Evolutionary conservation across 2,113 vertebrate genomes (phyloP).

Genomic region (Platichthys flesus): DNA sequence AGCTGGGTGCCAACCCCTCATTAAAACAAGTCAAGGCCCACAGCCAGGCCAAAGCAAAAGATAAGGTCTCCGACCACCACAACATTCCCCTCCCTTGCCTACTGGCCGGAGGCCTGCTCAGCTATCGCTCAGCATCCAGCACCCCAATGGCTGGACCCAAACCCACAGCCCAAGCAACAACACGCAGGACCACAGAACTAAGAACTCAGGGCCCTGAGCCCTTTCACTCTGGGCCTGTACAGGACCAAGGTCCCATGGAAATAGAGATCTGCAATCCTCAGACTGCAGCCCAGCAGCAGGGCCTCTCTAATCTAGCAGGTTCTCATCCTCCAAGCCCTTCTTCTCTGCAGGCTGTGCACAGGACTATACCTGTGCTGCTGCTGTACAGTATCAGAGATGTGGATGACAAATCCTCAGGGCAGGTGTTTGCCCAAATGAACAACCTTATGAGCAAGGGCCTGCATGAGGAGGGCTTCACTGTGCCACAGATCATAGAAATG

Average conservation of each 20-base stretch:
- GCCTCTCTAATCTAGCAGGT: slow-evolving; percentile 84
- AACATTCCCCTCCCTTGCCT: slow-evolving; percentile 99
- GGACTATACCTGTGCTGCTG: slow-evolving; percentile 95
- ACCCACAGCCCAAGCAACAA: slow-evolving; percentile 65
- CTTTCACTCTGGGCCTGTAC: slow-evolving; percentile 76
- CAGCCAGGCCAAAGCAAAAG: slow-evolving; percentile 90
- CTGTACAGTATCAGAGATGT: slow-evolving; percentile 98
- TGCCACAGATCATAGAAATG: slow-evolving; percentile 99
- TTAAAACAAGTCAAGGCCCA: slow-evolving; percentile 88
- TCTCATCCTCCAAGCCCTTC: slow-evolving; percentile 77
- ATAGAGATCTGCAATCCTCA: slow-evolving; percentile 92
- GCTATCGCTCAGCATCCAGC: slow-evolving; percentile 92
- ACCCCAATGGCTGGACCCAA: slow-evolving; percentile 88
- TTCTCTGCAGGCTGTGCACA: slow-evolving; percentile 84
- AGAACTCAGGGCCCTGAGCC: slow-evolving; percentile 93
- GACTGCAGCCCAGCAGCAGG: slow-evolving; percentile 81
- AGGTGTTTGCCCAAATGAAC: slow-evolving; percentile 98
- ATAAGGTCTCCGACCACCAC: slow-evolving; percentile 93
- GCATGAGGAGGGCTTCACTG: slow-evolving; percentile 97
- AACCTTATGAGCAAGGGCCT: slow-evolving; percentile 97
- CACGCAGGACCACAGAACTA: slow-evolving; percentile 86
- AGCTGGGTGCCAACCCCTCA: slow-evolving; percentile 94
- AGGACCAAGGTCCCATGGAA: slow-evolving; percentile 94
- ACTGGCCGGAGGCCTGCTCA: slow-evolving; percentile 94
- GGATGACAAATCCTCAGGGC: slow-evolving; percentile 96